Conservation (phyloP, 1,140 invertebrate genomes). For the Conus betulinus region DNA sequence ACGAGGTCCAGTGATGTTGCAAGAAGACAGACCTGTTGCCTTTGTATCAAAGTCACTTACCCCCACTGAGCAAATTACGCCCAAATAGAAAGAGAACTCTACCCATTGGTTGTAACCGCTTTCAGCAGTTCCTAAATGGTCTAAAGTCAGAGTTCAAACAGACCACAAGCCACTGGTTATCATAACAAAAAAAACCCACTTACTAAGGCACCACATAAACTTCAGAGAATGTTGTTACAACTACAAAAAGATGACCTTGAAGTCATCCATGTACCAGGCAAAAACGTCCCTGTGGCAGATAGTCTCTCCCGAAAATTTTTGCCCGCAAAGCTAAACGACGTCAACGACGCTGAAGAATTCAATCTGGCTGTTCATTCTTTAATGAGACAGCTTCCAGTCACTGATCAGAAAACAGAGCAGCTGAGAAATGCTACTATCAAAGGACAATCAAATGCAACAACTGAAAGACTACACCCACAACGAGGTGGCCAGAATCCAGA, state of each 20-base stretch:
- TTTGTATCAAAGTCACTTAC: conserved; percentile 73
- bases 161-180: conserved; percentile 59
- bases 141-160: conserved; percentile 55
- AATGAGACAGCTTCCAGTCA: conserved; percentile 12
- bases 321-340: background rate
- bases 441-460: background rate
- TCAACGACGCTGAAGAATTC: too few species aligned
- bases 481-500: conserved; percentile 32
- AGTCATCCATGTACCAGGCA: conserved; percentile 50
- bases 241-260: conserved; percentile 56
- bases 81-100: conserved; percentile 76
- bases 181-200: conserved; percentile 52
- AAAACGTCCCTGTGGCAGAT: conserved; percentile 51
- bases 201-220: conserved; percentile 39
- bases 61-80: conserved; percentile 73
- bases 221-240: conserved; percentile 54
- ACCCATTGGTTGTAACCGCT: conserved; percentile 77
- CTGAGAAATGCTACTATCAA: conserved; percentile 19
- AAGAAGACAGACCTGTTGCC: too few species aligned
- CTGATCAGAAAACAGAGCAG: conserved; percentile 6
- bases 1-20: too few species aligned
- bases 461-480: conserved; percentile 2
- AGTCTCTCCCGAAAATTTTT: conserved; percentile 35
- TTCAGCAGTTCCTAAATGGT: conserved; percentile 76
- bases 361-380: conserved; percentile 25